Percentiles rank a stretch among this genome's conserved stretches.
These are phyloP conservation scores for Cebus imitator DNA, from an alignment of 2,113 vertebrate species.

Conservation along the genomic window DNA sequence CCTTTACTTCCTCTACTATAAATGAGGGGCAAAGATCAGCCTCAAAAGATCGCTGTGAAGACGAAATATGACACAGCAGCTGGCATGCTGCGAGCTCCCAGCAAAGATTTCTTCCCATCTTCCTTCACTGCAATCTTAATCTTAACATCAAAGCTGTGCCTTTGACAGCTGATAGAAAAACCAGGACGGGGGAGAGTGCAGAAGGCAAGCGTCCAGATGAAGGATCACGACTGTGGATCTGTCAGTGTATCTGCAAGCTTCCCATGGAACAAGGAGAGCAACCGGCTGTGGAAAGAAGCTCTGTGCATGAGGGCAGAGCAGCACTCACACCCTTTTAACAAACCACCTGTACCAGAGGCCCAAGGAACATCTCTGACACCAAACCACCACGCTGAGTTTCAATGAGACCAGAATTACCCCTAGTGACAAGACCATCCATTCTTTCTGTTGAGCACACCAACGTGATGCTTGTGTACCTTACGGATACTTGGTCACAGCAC, in stretches of 20 bases:
- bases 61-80: background rate
- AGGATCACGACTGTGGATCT: background rate
- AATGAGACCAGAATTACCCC: background rate
- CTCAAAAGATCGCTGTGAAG: background rate
- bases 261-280: background rate
- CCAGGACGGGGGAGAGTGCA: background rate
- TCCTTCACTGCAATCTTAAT: background rate
- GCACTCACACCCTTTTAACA: background rate
- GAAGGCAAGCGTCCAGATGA: background rate
- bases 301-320: rapidly evolving
- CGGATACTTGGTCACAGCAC: background rate
- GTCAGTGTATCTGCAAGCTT: background rate
- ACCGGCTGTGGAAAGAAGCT: background rate
- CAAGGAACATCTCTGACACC: background rate
- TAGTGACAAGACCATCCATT: background rate
- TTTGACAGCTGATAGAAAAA: background rate
- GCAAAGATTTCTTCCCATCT: background rate
- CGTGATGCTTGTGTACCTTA: no score
- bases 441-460: background rate
- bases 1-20: slow-evolving; percentile 3
- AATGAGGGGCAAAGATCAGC: background rate
- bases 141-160: background rate
- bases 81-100: background rate
- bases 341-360: background rate
- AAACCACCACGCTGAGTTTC: background rate